Evolutionary conservation across 2,113 vertebrate genomes (phyloP).

Genomic region (Mesoclemmys tuberculata): DNA sequence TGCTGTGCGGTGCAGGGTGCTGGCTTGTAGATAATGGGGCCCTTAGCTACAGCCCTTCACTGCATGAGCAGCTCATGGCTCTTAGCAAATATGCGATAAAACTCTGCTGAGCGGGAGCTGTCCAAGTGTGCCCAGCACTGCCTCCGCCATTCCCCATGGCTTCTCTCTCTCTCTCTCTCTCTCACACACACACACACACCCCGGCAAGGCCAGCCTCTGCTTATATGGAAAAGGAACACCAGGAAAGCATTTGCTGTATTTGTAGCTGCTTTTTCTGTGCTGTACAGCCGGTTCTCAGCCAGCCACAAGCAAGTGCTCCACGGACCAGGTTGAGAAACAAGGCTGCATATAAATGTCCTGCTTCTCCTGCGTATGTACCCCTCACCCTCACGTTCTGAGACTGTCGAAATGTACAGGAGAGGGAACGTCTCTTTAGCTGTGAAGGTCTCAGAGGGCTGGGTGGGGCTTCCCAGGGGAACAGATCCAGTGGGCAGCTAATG

Average conservation of each 20-base stretch:
- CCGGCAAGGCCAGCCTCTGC: neutral
- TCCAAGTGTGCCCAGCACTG: too few species aligned
- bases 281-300: neutral
- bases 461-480: neutral
- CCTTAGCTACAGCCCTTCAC: neutral
- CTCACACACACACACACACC: too few species aligned
- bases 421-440: neutral
- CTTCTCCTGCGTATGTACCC: neutral
- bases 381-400: rapidly evolving
- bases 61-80: neutral
- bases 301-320: neutral
- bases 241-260: neutral
- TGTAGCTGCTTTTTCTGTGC: constrained; percentile 15
- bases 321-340: neutral
- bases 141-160: neutral
- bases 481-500: neutral
- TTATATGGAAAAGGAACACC: neutral
- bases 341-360: rapidly evolving
- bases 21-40: neutral
- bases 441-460: neutral
- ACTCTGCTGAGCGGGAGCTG: neutral
- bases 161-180: neutral
- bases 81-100: neutral
- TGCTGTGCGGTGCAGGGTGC: neutral
- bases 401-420: neutral